A percentile compares a stretch with the other conserved stretches of the same genome.
Conservation (phyloP, 2,113 vertebrate genomes). For the Elanoides forficatus region DNA sequence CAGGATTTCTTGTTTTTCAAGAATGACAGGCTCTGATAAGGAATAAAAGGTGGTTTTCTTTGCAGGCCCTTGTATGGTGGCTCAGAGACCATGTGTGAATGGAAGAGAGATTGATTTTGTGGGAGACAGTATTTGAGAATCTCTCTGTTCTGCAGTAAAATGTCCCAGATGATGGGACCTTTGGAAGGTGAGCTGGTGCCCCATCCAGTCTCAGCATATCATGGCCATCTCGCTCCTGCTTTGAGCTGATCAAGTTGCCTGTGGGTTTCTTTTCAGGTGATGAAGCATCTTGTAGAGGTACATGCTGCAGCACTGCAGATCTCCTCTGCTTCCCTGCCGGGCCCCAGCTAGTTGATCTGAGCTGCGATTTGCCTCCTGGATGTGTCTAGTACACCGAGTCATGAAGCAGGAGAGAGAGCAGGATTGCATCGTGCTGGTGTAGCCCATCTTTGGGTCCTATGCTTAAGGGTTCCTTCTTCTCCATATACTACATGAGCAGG, state of each 20-base stretch:
- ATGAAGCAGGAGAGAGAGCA: not conserved
- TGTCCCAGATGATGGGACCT: not conserved
- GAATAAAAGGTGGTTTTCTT: not conserved
- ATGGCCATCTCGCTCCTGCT: not conserved
- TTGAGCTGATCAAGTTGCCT: not conserved
- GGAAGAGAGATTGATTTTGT: not conserved
- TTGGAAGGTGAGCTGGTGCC: not conserved
- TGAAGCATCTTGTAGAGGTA: not conserved
- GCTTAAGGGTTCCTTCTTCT: not conserved
- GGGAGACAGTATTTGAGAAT: not conserved
- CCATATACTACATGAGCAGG: fast-evolving
- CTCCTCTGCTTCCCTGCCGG: not conserved
- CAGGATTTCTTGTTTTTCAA: not conserved
- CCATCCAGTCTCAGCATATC: not conserved
- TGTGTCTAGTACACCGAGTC: fast-evolving
- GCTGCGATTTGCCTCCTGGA: not conserved
- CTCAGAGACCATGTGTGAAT: not conserved
- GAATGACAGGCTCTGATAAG: not conserved
- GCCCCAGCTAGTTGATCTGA: fast-evolving
- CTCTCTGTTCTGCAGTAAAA: not conserved
- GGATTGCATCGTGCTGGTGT: not conserved
- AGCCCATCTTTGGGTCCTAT: not conserved
- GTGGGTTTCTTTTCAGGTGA: not conserved
- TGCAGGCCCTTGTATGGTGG: not conserved
- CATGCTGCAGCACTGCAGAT: not conserved